Base-by-base conservation (phyloP, 1,140 invertebrate genomes). In the Drosophila micromelanica region DNA sequence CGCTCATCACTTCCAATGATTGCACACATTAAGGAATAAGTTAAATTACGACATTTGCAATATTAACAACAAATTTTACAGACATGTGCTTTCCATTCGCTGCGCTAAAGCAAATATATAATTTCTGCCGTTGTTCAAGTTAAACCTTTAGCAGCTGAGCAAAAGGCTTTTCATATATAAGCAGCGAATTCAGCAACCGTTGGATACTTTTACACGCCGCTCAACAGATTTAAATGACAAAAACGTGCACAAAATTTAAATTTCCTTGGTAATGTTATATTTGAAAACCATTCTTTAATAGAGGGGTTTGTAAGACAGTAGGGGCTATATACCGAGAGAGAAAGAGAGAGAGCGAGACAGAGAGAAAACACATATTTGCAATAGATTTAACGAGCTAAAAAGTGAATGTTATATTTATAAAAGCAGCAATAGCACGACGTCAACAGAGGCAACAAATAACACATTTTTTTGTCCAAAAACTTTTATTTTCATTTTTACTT, bases 171-270 rank as follows among this genome's bases (percentile, higher is more conserved):
- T 49, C 60, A 57, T 38, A 65, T 48, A 42, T 59, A 59, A 64
- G 3, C 43, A 42, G 45, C 46, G 42, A 30, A 32, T 67, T 45
- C 32, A 62, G 40, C 55, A 27, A 43, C 35, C 62, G 37, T 32
- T 40, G 81, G 74, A 87, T 86, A 87, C 60, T 77, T 86, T 76
- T 73, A 20, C 61, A 51, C 52, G 69, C 46, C 23, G 64, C 73
- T 87, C 84, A 89, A 89, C 84, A 84, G 84, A 89, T 89, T 89
- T 89, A 89, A 89, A 89, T 89, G 84, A 89, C 79, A 89, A 76
- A 84, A 80, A 89, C 84, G 84, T 89, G 84, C 84, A 60, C 73
- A 76, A 79, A 84, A 89, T 89, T 89, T 84, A 84, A 89, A 89
- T 89, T 89, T 79, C 52, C 73, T 61, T 82, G 73, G 68, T 70